A percentile compares a stretch with the other conserved stretches of the same genome.
Conservation (phyloP, 2,888 invertebrate genomes). For the Dicyrtoma fusca region DNA sequence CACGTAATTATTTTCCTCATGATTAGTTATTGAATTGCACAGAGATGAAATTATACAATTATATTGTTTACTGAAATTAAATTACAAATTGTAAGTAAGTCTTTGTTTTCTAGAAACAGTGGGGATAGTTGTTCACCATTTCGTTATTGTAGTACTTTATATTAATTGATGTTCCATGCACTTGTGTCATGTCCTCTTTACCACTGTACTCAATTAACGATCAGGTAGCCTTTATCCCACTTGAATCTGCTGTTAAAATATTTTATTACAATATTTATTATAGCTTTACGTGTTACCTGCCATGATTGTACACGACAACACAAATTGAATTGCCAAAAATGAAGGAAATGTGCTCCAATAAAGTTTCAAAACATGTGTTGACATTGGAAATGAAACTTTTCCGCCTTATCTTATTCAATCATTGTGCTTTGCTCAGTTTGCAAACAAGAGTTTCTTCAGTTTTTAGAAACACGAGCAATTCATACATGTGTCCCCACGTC, state of each 20-base stretch:
- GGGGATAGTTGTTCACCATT: no score
- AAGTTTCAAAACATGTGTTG: conserved; percentile 12
- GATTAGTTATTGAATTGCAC: no score
- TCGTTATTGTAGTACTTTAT: background rate
- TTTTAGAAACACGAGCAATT: background rate
- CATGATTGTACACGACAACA: conserved; percentile 22
- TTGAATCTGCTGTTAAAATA: no score
- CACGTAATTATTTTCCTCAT: no score
- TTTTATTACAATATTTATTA: conserved; percentile 2
- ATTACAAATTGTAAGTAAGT: no score
- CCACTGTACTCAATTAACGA: background rate
- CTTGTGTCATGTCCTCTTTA: background rate
- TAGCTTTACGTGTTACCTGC: conserved; percentile 23
- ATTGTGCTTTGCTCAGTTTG: background rate
- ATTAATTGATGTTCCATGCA: conserved; percentile 1
- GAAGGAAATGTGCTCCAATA: conserved; percentile 24
- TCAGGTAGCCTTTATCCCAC: background rate
- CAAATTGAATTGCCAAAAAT: conserved; percentile 29
- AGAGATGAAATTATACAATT: no score
- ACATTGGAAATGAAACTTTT: no score
- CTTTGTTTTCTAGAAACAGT: no score
- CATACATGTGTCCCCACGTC: background rate
- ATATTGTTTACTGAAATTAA: no score
- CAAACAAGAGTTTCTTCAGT: background rate
- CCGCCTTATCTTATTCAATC: no score